Evolutionary conservation across 2,797 vertebrate species (phyloP).

Genomic region (Peromyscus nudipes): DNA sequence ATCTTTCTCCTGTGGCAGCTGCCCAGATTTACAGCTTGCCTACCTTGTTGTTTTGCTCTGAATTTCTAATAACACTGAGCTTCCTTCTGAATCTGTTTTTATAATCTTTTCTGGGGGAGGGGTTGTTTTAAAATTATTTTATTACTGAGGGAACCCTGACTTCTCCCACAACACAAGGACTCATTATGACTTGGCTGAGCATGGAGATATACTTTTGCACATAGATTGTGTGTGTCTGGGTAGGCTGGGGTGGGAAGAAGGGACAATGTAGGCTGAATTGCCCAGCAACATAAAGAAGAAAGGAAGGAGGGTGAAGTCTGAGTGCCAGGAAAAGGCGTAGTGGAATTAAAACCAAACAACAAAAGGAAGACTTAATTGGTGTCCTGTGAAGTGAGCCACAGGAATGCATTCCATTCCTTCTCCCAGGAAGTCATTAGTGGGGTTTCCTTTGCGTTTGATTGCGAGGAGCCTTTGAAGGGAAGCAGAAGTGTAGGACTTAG

Average conservation of each 20-base stretch:
- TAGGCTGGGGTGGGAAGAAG: not conserved
- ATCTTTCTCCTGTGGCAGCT: not conserved
- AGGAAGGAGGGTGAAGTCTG: not conserved
- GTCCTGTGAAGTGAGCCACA: not conserved
- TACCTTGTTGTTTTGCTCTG: not conserved
- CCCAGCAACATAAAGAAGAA: not conserved
- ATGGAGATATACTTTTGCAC: too few relatives aligned
- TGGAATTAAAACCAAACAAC: not conserved
- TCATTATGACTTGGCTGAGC: not conserved
- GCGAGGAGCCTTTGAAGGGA: not conserved
- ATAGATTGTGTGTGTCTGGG: not conserved
- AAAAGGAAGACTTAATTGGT: not conserved
- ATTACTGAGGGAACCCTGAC: not conserved
- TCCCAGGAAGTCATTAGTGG: not conserved
- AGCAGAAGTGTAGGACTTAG: not conserved
- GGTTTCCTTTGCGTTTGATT: not conserved
- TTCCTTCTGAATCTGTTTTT: not conserved
- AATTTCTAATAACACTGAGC: not conserved
- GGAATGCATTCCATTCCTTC: not conserved
- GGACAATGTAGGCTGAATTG: not conserved
- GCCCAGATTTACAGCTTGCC: not conserved
- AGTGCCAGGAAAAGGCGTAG: not conserved
- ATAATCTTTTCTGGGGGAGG: not conserved
- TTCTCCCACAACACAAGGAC: too few relatives aligned
- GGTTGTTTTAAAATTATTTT: not conserved